Base-by-base conservation (phyloP, 2,888 invertebrate genomes). In the Zaprionus lineosus region DNA sequence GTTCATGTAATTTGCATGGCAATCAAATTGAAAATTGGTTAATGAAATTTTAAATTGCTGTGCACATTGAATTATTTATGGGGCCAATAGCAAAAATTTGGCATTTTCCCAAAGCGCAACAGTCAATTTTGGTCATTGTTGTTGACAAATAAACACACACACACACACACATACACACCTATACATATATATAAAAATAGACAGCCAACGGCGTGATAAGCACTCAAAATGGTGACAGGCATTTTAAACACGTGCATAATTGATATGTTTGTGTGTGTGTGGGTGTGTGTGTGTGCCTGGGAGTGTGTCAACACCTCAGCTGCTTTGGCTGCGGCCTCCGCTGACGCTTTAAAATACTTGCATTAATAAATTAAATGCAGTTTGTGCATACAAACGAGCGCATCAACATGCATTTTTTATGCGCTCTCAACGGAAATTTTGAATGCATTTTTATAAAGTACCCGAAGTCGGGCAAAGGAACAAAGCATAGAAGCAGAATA, bases 301-400 rank as follows among this genome's bases (percentile, higher is more conserved):
- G 46, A 53, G 33, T 58, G 67, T 21, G 46, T 47, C 24, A 11
- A 33, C 44, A 41, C 34, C 60, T 12, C 14, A 16, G 39, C 7
- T 8, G 21, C 5, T 6, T n/a, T n/a, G n/a, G 40, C 11, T 51
- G 43, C 41, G 4, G 56, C 21, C 2, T 36, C 6, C 5, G 14
- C 14, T 9, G 43, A 29, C 19, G 36, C 31, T 29, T 31, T 21
- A 63, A 57, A 75, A 65, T 83, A 69, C 73, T 59, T 76, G 53
- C 73, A 66, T 84, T 67, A 84, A 77, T 77, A 84, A 81, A 77
- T 84, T 63, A 84, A 77, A 70, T 70, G 74, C 69, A 79, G 76
- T 62, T 84, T 70, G 53, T 65, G 84, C 83, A 84, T 82, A 82
- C 72, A 78, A 84, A 84, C 78, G 79, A 84, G 72, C 46, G 58